Evolutionary conservation across 2,888 invertebrate species (phyloP).

Genomic region (Microplitis deprimator): DNA sequence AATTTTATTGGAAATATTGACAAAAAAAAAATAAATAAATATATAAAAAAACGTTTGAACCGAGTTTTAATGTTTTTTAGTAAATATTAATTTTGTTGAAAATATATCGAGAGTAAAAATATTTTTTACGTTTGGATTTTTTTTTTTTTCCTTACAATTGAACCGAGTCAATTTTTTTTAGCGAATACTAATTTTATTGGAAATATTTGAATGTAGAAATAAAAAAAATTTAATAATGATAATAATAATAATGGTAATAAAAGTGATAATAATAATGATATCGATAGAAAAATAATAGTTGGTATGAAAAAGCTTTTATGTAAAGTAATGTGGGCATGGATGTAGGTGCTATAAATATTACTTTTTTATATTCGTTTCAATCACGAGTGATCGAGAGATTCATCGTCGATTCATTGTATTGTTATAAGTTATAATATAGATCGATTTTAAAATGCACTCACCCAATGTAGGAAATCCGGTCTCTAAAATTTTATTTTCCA

Average conservation of each 20-base stretch:
- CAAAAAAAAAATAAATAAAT: no score
- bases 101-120: no score
- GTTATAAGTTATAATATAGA: constrained; percentile 11
- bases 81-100: no score
- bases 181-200: no score
- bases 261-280: background rate
- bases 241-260: background rate
- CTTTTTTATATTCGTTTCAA: background rate
- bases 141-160: no score
- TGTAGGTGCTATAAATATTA: background rate
- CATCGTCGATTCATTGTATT: constrained; percentile 16
- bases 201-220: no score
- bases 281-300: background rate
- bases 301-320: constrained; percentile 25
- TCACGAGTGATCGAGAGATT: constrained; percentile 6
- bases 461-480: constrained; percentile 4
- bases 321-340: constrained; percentile 9
- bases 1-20: no score
- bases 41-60: no score
- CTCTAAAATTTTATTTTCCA: background rate
- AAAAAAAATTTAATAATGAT: background rate
- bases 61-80: no score
- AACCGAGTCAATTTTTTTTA: no score
- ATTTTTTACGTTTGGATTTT: no score
- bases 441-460: constrained; percentile 11